Percentiles rank a stretch among this genome's conserved stretches.
Evolutionary conservation across 2,888 invertebrate genomes (phyloP).

Genomic region (Urechis unicinctus): DNA sequence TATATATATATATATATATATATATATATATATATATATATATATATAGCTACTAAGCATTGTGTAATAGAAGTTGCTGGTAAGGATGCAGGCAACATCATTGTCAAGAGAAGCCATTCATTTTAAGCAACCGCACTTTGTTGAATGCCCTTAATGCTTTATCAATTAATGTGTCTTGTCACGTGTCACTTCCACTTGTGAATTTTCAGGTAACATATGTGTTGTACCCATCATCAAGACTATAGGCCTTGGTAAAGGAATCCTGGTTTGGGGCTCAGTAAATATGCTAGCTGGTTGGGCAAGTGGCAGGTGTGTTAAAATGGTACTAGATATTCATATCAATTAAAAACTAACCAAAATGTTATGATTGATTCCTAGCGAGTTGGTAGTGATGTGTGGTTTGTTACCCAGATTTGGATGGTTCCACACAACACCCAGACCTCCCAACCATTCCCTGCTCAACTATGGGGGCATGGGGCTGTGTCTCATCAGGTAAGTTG

Average conservation of each 20-base stretch:
- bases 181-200: too few relatives aligned
- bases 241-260: constrained; percentile 52
- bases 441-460: constrained; percentile 29
- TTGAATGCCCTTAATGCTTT: too few relatives aligned
- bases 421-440: constrained; percentile 39
- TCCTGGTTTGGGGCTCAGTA: constrained; percentile 53
- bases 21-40: too few relatives aligned
- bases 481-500: constrained; percentile 37
- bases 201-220: constrained; percentile 14
- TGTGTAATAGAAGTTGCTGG: too few relatives aligned
- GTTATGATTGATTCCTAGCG: not conserved
- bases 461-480: constrained; percentile 44
- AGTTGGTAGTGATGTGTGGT: constrained; percentile 1
- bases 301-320: constrained; percentile 47
- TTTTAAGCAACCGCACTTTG: too few relatives aligned
- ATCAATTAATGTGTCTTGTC: too few relatives aligned
- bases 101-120: not conserved
- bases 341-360: not conserved
- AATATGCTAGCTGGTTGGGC: constrained; percentile 53
- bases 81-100: too few relatives aligned
- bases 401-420: constrained; percentile 41
- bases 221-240: constrained; percentile 48
- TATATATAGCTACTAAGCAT: too few relatives aligned
- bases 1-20: too few relatives aligned
- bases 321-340: not conserved